A percentile compares a stretch with the other conserved stretches of the same genome.
Evolutionary conservation across 64 coral and sea anemone species (phyloP).

Genomic region (Hydrozoanthus tunicans): DNA sequence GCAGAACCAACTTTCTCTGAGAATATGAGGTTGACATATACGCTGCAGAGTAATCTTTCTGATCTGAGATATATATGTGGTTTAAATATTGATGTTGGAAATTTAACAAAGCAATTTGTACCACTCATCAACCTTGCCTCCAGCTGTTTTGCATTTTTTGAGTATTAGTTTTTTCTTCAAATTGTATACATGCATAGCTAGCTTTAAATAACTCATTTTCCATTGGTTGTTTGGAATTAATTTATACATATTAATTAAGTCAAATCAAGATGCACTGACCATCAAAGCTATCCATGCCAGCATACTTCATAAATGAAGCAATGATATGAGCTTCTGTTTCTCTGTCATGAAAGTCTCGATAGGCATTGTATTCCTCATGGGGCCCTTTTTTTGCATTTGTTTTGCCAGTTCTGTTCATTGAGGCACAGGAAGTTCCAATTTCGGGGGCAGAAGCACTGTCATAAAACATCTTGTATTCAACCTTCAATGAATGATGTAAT

Average conservation of each 20-base stretch:
- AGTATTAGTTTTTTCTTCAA: no score
- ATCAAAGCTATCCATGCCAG: conserved; percentile 26
- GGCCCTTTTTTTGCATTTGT: conserved; percentile 39
- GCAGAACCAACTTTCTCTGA: no score
- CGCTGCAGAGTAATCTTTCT: no score
- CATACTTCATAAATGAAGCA: conserved; percentile 39
- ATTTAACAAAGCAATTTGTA: no score
- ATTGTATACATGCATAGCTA: no score
- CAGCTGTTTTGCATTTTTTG: no score
- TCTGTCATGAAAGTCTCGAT: conserved; percentile 33
- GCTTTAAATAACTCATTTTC: not conserved
- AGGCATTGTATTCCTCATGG: conserved; percentile 34
- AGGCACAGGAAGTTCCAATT: conserved; percentile 48
- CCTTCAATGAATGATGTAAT: not conserved
- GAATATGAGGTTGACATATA: no score
- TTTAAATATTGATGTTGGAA: no score
- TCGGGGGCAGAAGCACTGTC: conserved; percentile 8
- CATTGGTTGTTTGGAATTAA: not conserved
- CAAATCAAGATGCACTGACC: not conserved
- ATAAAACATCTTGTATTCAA: conserved; percentile 35
- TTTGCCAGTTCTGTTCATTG: conserved; percentile 46
- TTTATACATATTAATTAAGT: not conserved
- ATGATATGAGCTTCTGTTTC: conserved; percentile 30
- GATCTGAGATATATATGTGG: no score
- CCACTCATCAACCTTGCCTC: no score